phyloP scores from a whole-genome alignment of 2,888 invertebrate genomes.

The Mythimna loreyi region DNA sequence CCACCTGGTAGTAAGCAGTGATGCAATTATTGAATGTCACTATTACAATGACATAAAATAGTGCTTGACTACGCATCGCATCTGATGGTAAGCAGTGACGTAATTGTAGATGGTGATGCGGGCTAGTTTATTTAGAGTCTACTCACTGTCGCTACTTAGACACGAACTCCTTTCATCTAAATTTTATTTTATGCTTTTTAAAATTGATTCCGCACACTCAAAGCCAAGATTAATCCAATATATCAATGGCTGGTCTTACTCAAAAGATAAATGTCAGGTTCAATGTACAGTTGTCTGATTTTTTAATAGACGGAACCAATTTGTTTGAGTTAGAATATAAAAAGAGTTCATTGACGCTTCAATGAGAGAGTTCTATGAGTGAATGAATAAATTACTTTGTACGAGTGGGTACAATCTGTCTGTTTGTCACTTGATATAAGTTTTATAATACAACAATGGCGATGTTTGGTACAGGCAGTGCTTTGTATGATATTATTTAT shows the following conservation, averaged over 20 bases:
- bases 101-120: too few species aligned
- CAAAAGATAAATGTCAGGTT: slow-evolving; percentile 33
- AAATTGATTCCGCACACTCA: slow-evolving; percentile 1
- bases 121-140: too few species aligned
- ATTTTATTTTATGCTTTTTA: background rate
- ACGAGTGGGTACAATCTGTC: slow-evolving; percentile 27
- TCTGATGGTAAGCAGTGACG: too few species aligned
- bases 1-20: too few species aligned
- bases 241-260: slow-evolving; percentile 20
- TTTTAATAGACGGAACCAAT: slow-evolving; percentile 50
- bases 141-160: too few species aligned
- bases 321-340: slow-evolving; percentile 45
- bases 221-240: slow-evolving; percentile 13
- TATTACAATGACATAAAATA: too few species aligned
- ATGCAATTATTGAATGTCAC: too few species aligned
- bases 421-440: slow-evolving; percentile 3
- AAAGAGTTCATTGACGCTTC: slow-evolving; percentile 54
- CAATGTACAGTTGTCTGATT: slow-evolving; percentile 38
- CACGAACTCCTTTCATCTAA: too few species aligned
- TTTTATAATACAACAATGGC: background rate
- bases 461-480: background rate
- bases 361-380: slow-evolving; percentile 30
- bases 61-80: too few species aligned
- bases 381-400: slow-evolving; percentile 57
- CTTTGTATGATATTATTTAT: too few species aligned